phyloP scores from a whole-genome alignment of 2,797 vertebrate genomes.

The Bucorvus abyssinicus region DNA sequence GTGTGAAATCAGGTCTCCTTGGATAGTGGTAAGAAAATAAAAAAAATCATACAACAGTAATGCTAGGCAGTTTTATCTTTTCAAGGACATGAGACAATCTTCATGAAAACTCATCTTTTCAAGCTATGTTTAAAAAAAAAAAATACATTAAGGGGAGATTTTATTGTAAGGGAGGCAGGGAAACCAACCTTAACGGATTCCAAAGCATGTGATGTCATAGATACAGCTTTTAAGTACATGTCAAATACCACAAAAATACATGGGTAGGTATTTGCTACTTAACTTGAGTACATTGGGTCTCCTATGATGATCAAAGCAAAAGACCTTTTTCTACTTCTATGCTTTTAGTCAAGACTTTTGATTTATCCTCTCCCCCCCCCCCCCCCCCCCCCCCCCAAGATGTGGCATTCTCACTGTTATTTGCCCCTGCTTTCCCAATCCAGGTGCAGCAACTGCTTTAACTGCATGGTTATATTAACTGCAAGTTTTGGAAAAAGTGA shows the following conservation, averaged over 20 bases:
- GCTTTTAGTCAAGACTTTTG: background rate
- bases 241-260: background rate
- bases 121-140: background rate
- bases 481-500: background rate
- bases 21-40: background rate
- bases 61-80: background rate
- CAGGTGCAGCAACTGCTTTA: background rate
- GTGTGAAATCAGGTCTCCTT: background rate
- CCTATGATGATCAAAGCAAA: background rate
- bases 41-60: background rate
- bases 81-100: background rate
- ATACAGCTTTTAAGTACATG: conserved; percentile 12
- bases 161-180: background rate
- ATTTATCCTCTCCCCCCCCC: background rate
- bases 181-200: background rate
- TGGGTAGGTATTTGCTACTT: background rate
- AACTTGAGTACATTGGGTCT: background rate
- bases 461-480: background rate
- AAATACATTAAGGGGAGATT: background rate
- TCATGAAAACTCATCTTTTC: background rate
- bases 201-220: background rate
- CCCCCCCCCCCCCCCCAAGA: background rate
- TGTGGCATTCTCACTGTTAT: background rate
- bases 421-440: background rate
- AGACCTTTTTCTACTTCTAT: background rate